A percentile compares a stretch with the other conserved stretches of the same genome.
These are phyloP conservation scores for Holotrichia oblita DNA, from an alignment of 1,140 invertebrate species.

Conservation along the genomic window DNA sequence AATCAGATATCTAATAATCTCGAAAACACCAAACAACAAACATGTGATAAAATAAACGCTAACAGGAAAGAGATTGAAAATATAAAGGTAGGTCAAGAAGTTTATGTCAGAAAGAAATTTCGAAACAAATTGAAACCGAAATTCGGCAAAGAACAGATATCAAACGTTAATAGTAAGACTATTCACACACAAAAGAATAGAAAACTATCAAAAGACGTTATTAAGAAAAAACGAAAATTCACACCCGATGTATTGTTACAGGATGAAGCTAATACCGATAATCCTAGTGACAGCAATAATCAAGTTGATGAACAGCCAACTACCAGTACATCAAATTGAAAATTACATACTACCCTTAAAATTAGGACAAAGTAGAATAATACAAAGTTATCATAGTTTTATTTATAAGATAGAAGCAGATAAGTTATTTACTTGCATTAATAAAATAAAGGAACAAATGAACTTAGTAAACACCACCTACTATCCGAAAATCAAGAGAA, in stretches of 20 bases:
- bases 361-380: not conserved
- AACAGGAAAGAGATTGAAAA: not conserved
- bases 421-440: not conserved
- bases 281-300: not conserved
- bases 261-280: not conserved
- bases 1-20: not conserved
- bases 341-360: not conserved
- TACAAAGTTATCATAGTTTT: slow-evolving; percentile 6
- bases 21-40: not conserved
- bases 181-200: not conserved
- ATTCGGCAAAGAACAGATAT: not conserved
- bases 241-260: not conserved
- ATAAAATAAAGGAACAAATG: not conserved
- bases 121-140: not conserved
- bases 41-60: not conserved
- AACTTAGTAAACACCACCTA: not conserved
- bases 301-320: not conserved
- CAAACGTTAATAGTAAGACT: not conserved
- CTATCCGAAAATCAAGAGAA: not conserved
- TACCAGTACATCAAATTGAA: not conserved
- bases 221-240: not conserved
- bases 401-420: not conserved
- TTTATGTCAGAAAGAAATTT: not conserved
- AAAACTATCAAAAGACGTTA: not conserved
- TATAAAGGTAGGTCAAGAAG: not conserved